phyloP scores from a whole-genome alignment of 2,113 vertebrate genomes.

The Felis catus region F.catus_Fca126_mat1.0 CM031417.1:27859001-27859500 shows the following conservation, averaged over 20 bases:
- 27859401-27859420: too few species aligned
- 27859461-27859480: background rate
- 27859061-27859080: background rate
- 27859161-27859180: background rate
- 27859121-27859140: background rate
- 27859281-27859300: too few species aligned
- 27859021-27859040: background rate
- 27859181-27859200: background rate
- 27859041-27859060: background rate
- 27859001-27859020: background rate
- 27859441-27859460: background rate
- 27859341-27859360: too few species aligned
- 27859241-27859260: too few species aligned
- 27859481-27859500: background rate
- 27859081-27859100: background rate
- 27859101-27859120: background rate
- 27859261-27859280: too few species aligned
- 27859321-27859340: too few species aligned
- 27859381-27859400: too few species aligned
- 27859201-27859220: background rate
- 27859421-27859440: too few species aligned
- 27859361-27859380: too few species aligned
- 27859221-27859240: background rate
- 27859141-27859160: background rate
- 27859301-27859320: too few species aligned